Conservation (phyloP, 2,797 vertebrate species). For the Falco concolor region DNA sequence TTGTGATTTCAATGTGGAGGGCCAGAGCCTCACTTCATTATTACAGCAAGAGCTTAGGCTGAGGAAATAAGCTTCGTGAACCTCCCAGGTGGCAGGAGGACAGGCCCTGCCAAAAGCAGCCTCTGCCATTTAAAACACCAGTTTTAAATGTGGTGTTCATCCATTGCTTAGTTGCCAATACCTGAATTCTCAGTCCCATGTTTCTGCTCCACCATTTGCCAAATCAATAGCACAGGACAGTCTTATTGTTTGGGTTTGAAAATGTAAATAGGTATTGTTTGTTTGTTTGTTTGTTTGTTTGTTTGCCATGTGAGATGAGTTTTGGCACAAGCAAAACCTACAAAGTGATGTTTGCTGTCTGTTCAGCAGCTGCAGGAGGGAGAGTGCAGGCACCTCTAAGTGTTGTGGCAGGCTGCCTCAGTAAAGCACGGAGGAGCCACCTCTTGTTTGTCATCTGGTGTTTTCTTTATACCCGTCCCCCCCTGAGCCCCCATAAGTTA, state of each 20-base stretch:
- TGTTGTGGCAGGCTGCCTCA: background rate
- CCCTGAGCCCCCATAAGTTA: background rate
- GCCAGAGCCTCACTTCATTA: background rate
- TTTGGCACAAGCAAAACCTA: background rate
- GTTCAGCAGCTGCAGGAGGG: background rate
- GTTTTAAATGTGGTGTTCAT: background rate
- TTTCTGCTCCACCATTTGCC: slow-evolving; percentile 1
- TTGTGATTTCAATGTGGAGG: background rate
- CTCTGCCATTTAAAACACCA: background rate
- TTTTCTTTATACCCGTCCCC: background rate
- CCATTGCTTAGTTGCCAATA: background rate
- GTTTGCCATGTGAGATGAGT: background rate
- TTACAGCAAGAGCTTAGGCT: background rate
- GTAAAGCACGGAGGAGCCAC: background rate
- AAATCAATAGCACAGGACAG: background rate
- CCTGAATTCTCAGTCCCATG: background rate
- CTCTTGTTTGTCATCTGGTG: background rate
- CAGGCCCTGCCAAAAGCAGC: background rate
- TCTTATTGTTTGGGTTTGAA: background rate
- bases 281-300: background rate
- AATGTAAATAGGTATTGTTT: background rate
- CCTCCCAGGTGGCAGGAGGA: background rate
- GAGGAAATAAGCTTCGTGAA: background rate
- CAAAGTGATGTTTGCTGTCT: background rate
- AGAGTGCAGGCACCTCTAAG: background rate